Conservation (phyloP, 2,888 invertebrate species). For the Brenthis hecate region DNA sequence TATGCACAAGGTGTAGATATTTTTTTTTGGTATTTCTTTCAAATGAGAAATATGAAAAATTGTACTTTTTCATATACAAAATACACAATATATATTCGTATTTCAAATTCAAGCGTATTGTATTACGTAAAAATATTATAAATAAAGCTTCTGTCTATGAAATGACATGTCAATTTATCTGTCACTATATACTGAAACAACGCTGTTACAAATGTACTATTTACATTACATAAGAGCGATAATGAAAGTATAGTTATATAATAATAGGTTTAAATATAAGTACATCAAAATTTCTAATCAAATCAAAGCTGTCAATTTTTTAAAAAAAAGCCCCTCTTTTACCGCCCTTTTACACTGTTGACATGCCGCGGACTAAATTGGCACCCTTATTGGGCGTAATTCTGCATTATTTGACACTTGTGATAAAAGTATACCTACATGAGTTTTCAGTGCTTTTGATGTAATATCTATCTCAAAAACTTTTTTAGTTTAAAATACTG, state of each 20-base stretch:
- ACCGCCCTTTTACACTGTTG: constrained; percentile 68
- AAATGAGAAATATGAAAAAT: too few relatives aligned
- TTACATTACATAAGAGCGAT: constrained; percentile 5
- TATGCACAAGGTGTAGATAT: too few relatives aligned
- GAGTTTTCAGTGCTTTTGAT: constrained; percentile 44
- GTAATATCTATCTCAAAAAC: neutral
- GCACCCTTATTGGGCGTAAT: constrained; percentile 63
- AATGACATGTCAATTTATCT: too few relatives aligned
- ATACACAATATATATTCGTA: neutral
- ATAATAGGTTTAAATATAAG: constrained; percentile 8
- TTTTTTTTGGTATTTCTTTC: too few relatives aligned
- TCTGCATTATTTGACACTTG: constrained; percentile 70
- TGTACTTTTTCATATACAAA: too few relatives aligned
- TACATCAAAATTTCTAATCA: constrained; percentile 45
- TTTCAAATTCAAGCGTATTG: too few relatives aligned
- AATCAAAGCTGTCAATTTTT: constrained; percentile 57
- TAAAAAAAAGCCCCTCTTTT: constrained; percentile 65
- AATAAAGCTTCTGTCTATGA: too few relatives aligned
- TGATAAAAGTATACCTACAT: constrained; percentile 53
- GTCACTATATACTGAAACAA: too few relatives aligned
- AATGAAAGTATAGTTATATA: neutral
- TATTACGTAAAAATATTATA: too few relatives aligned
- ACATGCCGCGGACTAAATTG: constrained; percentile 74
- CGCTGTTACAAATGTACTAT: too few relatives aligned
- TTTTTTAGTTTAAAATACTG: neutral